Base-by-base conservation (phyloP, 2,888 invertebrate genomes). In the Beris chalybata region DNA sequence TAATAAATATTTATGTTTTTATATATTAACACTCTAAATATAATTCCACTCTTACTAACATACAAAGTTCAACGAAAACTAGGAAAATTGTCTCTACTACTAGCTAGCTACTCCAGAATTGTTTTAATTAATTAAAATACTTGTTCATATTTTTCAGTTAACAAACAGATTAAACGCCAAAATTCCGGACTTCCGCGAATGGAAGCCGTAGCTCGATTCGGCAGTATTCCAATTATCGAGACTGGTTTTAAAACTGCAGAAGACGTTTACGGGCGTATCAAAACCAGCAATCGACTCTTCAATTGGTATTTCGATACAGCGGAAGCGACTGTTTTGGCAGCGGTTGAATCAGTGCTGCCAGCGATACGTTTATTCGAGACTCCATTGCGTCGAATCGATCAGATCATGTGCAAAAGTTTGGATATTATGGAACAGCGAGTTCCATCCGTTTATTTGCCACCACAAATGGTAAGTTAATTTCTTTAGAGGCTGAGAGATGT, bases 381-480 rank as follows among this genome's bases (percentile, higher is more conserved):
- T 0, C 93, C 93, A 0, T 82, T 93, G 9, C 83, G 84, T 38
- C 87, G 87, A 67, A 83, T 92, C 47, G 93, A 93, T 80, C 84
- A 84, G 70, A 83, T 93, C 69, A 86, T 95, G 69, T 94, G 93
- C 81, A 89, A 86, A 76, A 91, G 93, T 66, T 85, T 95, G 70
- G 93, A 93, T 72, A 85, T 90, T 47, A 88, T 95, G n/a, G 94
- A 95, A 78, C 87, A 90, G 74, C 86, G 87, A 68, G 89, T 93
- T 56, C 95, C 95, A 0, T 86, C 89, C 1, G 90, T 95, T 69
- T 88, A 89, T 76, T 82, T 93, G 71, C 92, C 94, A 5, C 93
- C 95, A 7, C 87, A 93, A 82, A 86, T 90, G 84, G 94, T 94
- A 83, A 86, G 50, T 22, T 12, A 3, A 84, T 77, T 64, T 47